A percentile compares a stretch with the other conserved stretches of the same genome.
phyloP scores from a whole-genome alignment of 1,140 invertebrate species.

The Agrilus planipennis region DNA sequence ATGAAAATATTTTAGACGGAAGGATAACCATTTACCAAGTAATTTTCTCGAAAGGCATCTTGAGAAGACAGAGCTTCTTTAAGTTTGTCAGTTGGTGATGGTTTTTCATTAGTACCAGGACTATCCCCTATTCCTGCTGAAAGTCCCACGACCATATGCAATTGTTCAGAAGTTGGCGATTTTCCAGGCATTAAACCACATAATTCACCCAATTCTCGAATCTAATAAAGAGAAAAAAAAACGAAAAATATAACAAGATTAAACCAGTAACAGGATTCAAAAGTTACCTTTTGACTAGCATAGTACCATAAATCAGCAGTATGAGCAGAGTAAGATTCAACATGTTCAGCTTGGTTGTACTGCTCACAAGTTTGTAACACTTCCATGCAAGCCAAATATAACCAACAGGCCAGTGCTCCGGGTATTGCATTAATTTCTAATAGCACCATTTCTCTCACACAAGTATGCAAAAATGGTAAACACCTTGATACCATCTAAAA shows the following conservation, averaged over 20 bases:
- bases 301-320: constrained; percentile 86
- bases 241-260: not conserved
- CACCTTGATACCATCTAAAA: constrained; percentile 70
- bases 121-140: constrained; percentile 79
- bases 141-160: constrained; percentile 80
- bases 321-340: constrained; percentile 70
- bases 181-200: constrained; percentile 84
- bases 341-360: constrained; percentile 50
- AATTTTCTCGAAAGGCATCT: constrained; percentile 79
- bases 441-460: constrained; percentile 65
- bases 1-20: no score
- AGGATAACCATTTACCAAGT: constrained; percentile 64
- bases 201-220: constrained; percentile 74
- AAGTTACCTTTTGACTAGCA: constrained; percentile 75
- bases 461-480: constrained; percentile 77
- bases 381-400: constrained; percentile 83
- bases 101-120: constrained; percentile 36
- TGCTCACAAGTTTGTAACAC: constrained; percentile 69
- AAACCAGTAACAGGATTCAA: constrained; percentile 4
- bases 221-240: constrained; percentile 43
- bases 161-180: constrained; percentile 72
- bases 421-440: constrained; percentile 64
- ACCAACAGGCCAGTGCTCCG: constrained; percentile 85
- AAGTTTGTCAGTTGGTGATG: constrained; percentile 70
- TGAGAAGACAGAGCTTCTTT: constrained; percentile 86